These are phyloP conservation scores for Balaeniceps rex DNA, from an alignment of 2,113 vertebrate species.

Conservation along the genomic window DNA sequence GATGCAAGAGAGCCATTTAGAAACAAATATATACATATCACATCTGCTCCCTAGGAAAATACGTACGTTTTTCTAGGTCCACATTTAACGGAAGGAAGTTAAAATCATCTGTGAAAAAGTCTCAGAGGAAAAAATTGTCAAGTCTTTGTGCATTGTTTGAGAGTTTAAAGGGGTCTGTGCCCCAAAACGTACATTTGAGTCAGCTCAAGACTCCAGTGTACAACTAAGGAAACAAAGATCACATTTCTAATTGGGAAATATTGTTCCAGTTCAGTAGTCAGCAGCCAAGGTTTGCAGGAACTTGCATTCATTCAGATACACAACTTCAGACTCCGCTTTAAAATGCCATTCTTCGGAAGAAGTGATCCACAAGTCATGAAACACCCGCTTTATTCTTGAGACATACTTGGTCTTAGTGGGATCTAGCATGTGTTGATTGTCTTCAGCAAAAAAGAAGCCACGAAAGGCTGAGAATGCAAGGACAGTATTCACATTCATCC, in stretches of 20 bases:
- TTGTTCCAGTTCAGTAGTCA: background rate
- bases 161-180: background rate
- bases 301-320: slow-evolving; percentile 34
- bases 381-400: background rate
- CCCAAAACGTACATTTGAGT: background rate
- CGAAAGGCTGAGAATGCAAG: background rate
- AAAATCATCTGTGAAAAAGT: background rate
- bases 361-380: background rate
- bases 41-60: background rate
- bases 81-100: background rate
- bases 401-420: background rate
- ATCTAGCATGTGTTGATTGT: slow-evolving; percentile 43
- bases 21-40: background rate
- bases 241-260: slow-evolving; percentile 30
- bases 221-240: slow-evolving; percentile 15
- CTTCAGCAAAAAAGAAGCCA: slow-evolving; percentile 65
- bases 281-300: slow-evolving; percentile 25
- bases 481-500: slow-evolving; percentile 57
- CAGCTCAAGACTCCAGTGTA: background rate
- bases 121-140: background rate
- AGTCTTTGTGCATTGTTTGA: slow-evolving; percentile 29
- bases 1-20: background rate
- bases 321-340: background rate
- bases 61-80: background rate
- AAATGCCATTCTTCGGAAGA: background rate